These are phyloP conservation scores for Mobula birostris DNA, from an alignment of 2,113 vertebrate species.

Conservation along the genomic window DNA sequence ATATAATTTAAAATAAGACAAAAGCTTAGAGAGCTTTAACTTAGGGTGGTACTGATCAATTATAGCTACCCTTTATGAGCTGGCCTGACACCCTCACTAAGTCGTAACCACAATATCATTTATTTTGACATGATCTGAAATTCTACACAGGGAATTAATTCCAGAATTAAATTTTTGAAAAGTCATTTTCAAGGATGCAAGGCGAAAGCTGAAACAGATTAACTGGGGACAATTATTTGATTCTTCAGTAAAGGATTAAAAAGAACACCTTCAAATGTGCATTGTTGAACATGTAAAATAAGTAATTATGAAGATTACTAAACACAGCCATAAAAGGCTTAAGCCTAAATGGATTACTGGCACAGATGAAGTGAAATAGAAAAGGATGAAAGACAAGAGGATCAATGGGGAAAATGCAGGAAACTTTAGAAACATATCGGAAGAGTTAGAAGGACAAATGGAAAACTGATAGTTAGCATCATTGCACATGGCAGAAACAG, in stretches of 20 bases:
- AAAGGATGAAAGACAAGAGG: not conserved
- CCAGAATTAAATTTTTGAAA: not conserved
- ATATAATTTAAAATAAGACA: not conserved
- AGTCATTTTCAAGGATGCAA: not conserved
- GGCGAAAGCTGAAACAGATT: not conserved
- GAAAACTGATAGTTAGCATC: not conserved
- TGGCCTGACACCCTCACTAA: not conserved
- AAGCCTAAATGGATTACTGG: conserved; percentile 15
- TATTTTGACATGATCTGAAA: conserved; percentile 10
- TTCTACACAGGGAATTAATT: not conserved
- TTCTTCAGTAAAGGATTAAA: not conserved
- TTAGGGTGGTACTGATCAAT: not conserved
- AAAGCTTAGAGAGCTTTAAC: not conserved
- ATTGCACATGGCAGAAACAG: not conserved
- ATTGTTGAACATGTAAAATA: not conserved
- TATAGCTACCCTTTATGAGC: not conserved
- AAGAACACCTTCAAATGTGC: not conserved
- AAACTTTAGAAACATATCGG: not conserved
- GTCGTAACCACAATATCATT: not conserved
- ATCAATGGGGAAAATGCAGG: not conserved
- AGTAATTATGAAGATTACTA: conserved; percentile 10
- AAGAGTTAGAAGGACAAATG: not conserved
- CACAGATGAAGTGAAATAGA: not conserved
- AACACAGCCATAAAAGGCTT: not conserved
- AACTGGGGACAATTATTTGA: conserved; percentile 12